These are phyloP conservation scores for Drosophila anomelani DNA, from an alignment of 2,888 invertebrate genomes.

Conservation along the genomic window DNA sequence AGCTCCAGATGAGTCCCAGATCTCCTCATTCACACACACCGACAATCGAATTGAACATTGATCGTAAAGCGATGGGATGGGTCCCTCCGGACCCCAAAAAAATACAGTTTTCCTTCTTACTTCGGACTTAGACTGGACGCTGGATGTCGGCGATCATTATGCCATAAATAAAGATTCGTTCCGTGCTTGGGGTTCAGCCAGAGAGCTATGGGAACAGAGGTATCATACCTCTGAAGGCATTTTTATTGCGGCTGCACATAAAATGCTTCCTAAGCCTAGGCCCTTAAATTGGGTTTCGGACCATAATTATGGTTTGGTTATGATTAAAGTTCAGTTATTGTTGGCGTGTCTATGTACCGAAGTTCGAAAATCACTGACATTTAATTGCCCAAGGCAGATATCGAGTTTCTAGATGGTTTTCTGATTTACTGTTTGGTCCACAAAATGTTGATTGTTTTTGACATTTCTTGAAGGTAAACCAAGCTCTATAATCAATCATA, in stretches of 20 bases:
- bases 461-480: slow-evolving; percentile 27
- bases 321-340: slow-evolving; percentile 70
- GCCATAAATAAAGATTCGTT: slow-evolving; percentile 81
- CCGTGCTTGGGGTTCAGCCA: slow-evolving; percentile 51
- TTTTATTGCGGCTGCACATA: slow-evolving; percentile 41
- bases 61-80: slow-evolving; percentile 73
- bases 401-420: neutral
- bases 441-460: slow-evolving; percentile 54
- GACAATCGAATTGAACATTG: slow-evolving; percentile 56
- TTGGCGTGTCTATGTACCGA: slow-evolving; percentile 40
- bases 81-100: slow-evolving; percentile 23
- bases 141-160: slow-evolving; percentile 69
- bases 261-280: slow-evolving; percentile 32
- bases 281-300: slow-evolving; percentile 36
- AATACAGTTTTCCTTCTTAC: slow-evolving; percentile 40
- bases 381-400: slow-evolving; percentile 50
- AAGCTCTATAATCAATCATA: slow-evolving; percentile 36
- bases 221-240: slow-evolving; percentile 2
- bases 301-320: slow-evolving; percentile 68
- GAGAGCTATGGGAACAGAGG: slow-evolving; percentile 70
- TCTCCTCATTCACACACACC: slow-evolving; percentile 2
- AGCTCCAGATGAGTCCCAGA: slow-evolving; percentile 44
- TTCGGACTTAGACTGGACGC: slow-evolving; percentile 42
- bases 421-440: neutral
- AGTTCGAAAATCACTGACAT: slow-evolving; percentile 47